Base-by-base conservation (phyloP, 2,888 invertebrate genomes). In the Caenorhabditis sulstoni region DNA sequence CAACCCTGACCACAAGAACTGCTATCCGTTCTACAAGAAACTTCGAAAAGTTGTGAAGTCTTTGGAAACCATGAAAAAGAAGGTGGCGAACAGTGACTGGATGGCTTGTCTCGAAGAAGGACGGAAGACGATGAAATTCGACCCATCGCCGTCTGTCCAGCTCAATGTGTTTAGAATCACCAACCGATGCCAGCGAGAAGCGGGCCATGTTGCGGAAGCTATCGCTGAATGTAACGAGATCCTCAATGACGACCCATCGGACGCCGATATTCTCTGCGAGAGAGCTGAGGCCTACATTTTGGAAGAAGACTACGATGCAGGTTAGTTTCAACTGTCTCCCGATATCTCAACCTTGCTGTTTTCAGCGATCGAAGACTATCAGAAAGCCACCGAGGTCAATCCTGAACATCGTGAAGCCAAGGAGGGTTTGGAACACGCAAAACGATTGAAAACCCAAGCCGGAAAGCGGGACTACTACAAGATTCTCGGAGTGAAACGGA, bases 401-500 rank as follows among this genome's bases (percentile, higher is more conserved):
- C 94, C 94, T 45, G 93, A 94, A 29, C 92, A 93, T 79, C 93
- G 94, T 84, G 92, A 95, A 81, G 97, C 97, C 1, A 94, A 95
- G 90, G 96, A 98, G 77, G 97, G 97, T 0, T 91, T 96, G 22
- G 93, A 94, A 78, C 94, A 94, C 86, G 96, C 96, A 2, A 95
- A 97, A 91, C 95, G 95, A 90, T 91, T 96, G 85, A 95, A 96
- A 91, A 97, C 97, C 90, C 95, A 96, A 90, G 93, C 97, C 0
- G 95, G 96, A 90, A 94, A 94, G 89, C 92, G 97, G 84, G 98
- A 99, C 92, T 99, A 99, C 92, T 99, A 99, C 91, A 97, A 98
- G 92, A 97, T 97, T 87, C 92, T 97, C 66, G 95, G 94, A 14
- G 97, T 99, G 0, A 94, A 95, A 90, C 93, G 96, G 92, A 92